phyloP scores from a whole-genome alignment of 2,888 invertebrate species.

The Osmoderma eremita region DNA sequence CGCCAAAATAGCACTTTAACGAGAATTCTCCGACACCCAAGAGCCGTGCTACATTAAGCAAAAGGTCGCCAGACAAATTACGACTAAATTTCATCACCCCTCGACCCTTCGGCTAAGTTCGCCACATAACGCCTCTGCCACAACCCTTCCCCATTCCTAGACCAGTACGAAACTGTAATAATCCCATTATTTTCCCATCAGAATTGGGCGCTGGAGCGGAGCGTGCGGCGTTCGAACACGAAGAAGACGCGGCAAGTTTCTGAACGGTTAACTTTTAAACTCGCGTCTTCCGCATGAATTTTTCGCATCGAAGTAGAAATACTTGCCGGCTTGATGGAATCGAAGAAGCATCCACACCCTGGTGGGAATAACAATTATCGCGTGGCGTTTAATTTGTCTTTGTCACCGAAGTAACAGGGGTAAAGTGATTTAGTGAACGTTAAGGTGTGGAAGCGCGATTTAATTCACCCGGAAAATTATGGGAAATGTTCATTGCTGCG shows the following conservation, averaged over 20 bases:
- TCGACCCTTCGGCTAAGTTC: not conserved
- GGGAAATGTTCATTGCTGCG: too few relatives aligned
- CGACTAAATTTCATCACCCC: slow-evolving; percentile 6
- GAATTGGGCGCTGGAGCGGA: slow-evolving; percentile 21
- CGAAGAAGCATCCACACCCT: too few relatives aligned
- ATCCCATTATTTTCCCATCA: slow-evolving; percentile 39
- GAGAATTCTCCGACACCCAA: slow-evolving; percentile 24
- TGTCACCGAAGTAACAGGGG: too few relatives aligned
- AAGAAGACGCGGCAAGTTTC: not conserved
- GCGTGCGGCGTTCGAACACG: not conserved
- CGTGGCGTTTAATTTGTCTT: too few relatives aligned
- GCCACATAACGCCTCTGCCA: not conserved
- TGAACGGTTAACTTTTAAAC: not conserved
- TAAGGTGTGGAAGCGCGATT: too few relatives aligned
- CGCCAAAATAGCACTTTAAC: slow-evolving; percentile 23
- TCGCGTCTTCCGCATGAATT: not conserved
- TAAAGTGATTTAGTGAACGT: too few relatives aligned
- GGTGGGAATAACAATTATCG: too few relatives aligned
- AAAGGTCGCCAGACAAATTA: slow-evolving; percentile 33
- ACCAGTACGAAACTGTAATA: slow-evolving; percentile 33
- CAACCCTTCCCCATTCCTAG: slow-evolving; percentile 9
- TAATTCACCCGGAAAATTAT: too few relatives aligned
- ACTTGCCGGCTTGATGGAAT: too few relatives aligned
- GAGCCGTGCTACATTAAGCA: slow-evolving; percentile 13
- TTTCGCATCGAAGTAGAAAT: too few relatives aligned